Evolutionary conservation across 2,113 vertebrate species (phyloP).

Genomic region (Chionomys nivalis): DNA sequence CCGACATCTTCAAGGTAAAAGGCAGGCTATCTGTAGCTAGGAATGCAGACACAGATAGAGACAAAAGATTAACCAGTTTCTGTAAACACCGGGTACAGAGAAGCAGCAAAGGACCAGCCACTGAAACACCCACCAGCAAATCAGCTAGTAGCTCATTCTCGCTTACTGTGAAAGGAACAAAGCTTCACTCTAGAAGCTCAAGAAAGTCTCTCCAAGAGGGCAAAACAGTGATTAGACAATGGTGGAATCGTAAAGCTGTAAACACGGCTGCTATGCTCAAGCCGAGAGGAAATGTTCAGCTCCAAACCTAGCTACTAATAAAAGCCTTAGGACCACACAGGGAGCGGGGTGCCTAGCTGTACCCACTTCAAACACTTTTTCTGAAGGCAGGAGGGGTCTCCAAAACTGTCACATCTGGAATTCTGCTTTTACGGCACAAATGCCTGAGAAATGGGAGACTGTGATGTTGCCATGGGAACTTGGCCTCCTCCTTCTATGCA

Average conservation of each 20-base stretch:
- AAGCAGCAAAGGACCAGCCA: constrained; percentile 42
- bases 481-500: background rate
- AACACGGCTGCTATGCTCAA: constrained; percentile 70
- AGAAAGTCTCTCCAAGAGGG: constrained; percentile 52
- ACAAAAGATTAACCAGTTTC: constrained; percentile 58
- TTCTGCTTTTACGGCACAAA: constrained; percentile 68
- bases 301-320: constrained; percentile 77
- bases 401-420: constrained; percentile 76
- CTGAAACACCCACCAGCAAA: constrained; percentile 18
- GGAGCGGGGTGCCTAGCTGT: background rate
- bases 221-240: constrained; percentile 82
- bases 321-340: constrained; percentile 77
- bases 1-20: constrained; percentile 55
- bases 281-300: constrained; percentile 74
- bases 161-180: constrained; percentile 32
- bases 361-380: constrained; percentile 70
- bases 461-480: constrained; percentile 69
- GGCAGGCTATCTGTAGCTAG: constrained; percentile 38
- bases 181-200: constrained; percentile 33
- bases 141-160: constrained; percentile 29
- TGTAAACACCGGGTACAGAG: constrained; percentile 49
- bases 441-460: constrained; percentile 43
- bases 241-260: constrained; percentile 61
- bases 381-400: constrained; percentile 50
- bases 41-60: constrained; percentile 5